Conservation (phyloP, 1,140 invertebrate species). For the Acromyrmex heyeri region DNA sequence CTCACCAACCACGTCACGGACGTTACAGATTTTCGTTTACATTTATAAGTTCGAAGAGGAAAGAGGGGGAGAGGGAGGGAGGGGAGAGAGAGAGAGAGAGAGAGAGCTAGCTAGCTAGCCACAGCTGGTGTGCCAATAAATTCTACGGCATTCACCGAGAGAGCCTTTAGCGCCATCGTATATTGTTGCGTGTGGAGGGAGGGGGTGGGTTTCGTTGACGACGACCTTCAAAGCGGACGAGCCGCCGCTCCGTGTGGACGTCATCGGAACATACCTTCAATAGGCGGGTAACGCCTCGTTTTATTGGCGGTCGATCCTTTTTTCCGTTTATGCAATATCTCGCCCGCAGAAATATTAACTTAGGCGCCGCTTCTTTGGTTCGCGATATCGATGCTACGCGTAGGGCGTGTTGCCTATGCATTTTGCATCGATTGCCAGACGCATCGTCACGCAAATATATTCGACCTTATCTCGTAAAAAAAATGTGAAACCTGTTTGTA, state of each 20-base stretch:
- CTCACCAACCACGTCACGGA: conserved; percentile 76
- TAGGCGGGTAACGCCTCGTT: conserved; percentile 52
- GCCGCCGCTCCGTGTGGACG: conserved; percentile 30
- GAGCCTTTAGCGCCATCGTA: conserved; percentile 74
- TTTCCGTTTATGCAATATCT: conserved; percentile 59
- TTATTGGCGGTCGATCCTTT: conserved; percentile 43
- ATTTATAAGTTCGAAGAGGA: conserved; percentile 79
- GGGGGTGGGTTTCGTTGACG: conserved; percentile 39
- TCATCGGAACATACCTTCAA: conserved; percentile 59
- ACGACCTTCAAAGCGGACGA: conserved; percentile 65
- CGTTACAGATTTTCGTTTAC: conserved; percentile 83
- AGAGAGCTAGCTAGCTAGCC: conserved; percentile 7
- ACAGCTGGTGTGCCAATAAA: conserved; percentile 74
- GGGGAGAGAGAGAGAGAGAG: background rate
- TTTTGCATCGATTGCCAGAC: conserved; percentile 49
- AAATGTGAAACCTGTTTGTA: conserved; percentile 14
- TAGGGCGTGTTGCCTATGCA: conserved; percentile 52
- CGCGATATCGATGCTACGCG: conserved; percentile 56
- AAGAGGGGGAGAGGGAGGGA: background rate
- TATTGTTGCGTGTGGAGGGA: conserved; percentile 51
- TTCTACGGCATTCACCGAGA: conserved; percentile 68
- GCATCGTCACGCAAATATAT: conserved; percentile 57
- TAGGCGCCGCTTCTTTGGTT: conserved; percentile 56
- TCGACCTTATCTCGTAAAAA: conserved; percentile 18
- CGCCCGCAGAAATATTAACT: conserved; percentile 61